Evolutionary conservation across 2,888 invertebrate species (phyloP), one percentile per base, ranked within the genome.

Genomic region (Aspidiotus rigidus): DNA sequence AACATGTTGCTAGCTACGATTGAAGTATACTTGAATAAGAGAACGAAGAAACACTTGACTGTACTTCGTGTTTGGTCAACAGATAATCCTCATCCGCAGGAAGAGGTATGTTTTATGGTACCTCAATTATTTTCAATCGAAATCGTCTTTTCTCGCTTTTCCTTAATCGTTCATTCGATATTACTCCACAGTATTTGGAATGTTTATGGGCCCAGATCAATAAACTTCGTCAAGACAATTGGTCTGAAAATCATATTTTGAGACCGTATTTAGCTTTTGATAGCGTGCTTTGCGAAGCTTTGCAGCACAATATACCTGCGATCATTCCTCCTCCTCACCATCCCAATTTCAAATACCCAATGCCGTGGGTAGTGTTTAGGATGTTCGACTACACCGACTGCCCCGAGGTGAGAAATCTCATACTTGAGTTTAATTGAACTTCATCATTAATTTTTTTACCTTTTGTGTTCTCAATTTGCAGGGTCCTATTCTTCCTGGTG

Each of bases 301-400:
- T 98, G 73, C 96, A 97, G 76, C 98, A 99, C 77, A 94, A 93
- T 77, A 81, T 99, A 72, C 96, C 95, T 5, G 83, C 87, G 70
- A 90, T 98, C 77, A 82, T 90, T 76, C 92, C 96, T 11, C 96
- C 97, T 7, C 90, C 93, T 0, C 97, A 98, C 80, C 89, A 93
- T 76, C 92, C 94, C 73, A 85, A 86, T 2, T 90, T 89, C 76
- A 82, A 84, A 39, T 99, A 99, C 79, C 98, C 98, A 0, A 88
- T 95, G 84, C 99, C 99, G 0, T 86, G 89, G 77, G 93, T 94
- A 1, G 89, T 97, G 53, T 98, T 95, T 79, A 84, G 93, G 56
- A 90, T 99, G 86, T 99, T 99, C 80, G 98, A 98, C 79, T 96
- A 98, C 78, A 96, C 97, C 0, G 99, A 99, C 80, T 96, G 97